Percentiles rank a stretch among this genome's conserved stretches.
phyloP scores from a whole-genome alignment of 2,888 invertebrate species.

The Phania funesta region DNA sequence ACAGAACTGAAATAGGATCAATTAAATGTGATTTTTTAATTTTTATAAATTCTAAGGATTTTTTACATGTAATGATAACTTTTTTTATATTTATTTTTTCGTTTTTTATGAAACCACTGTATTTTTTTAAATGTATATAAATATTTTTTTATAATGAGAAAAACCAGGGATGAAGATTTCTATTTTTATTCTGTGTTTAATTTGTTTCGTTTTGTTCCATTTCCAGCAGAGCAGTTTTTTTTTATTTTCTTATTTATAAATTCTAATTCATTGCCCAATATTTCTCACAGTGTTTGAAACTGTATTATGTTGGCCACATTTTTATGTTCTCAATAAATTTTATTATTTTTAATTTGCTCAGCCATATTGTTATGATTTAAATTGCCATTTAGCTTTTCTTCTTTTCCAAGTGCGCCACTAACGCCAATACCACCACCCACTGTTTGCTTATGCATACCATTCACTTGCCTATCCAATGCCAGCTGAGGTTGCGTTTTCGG shows the following conservation, averaged over 20 bases:
- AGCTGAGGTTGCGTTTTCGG: slow-evolving; percentile 53
- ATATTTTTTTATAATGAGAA: no score
- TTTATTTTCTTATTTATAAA: not conserved
- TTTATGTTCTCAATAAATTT: slow-evolving; percentile 53
- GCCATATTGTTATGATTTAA: slow-evolving; percentile 42
- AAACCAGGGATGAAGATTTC: not conserved
- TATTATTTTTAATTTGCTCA: slow-evolving; percentile 62
- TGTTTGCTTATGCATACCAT: slow-evolving; percentile 45
- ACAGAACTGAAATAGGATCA: slow-evolving; percentile 64
- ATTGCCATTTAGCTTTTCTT: slow-evolving; percentile 49
- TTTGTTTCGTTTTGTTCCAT: no score
- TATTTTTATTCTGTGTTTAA: no score
- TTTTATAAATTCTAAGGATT: not conserved
- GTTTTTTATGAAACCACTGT: slow-evolving; percentile 61
- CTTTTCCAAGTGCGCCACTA: not conserved
- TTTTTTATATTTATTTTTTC: slow-evolving; percentile 31
- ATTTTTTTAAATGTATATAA: not conserved
- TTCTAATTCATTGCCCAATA: not conserved
- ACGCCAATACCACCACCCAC: not conserved
- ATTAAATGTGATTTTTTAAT: slow-evolving; percentile 47
- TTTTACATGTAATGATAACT: slow-evolving; percentile 8
- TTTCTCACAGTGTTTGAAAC: not conserved
- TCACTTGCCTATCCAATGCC: slow-evolving; percentile 57
- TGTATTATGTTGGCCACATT: not conserved
- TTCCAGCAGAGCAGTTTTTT: no score